Base-by-base conservation (phyloP, 2,113 vertebrate species). In the Rhea pennata region DNA sequence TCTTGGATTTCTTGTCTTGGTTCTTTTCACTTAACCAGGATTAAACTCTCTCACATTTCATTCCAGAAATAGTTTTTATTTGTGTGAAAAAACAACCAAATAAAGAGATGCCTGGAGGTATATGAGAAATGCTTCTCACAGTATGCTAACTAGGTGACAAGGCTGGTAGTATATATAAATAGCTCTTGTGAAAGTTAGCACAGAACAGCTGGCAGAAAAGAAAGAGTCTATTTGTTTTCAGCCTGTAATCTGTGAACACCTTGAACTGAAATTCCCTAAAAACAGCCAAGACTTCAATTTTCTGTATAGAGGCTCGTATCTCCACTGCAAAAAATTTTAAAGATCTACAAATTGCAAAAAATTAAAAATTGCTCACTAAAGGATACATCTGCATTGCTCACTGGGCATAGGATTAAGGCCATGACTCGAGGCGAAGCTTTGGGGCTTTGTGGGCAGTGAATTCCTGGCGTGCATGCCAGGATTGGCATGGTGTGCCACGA, bases 401-500 rank as follows among this genome's bases (percentile, higher is more conserved):
- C 7, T 51, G n/a, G 19, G 64, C 17, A 48, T 19, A 48, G 46
- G 46, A 48, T 19, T 48, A 48, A 48, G 46, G 46, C 46, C 7
- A 48, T 81, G 24, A 10, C 27, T 13, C 36, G 33, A 66, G 33
- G 44, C 4, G 15, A 67, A 1, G 11, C 69, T 29, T 11, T 0
- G 5, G 23, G 27, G 15, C 22, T 24, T 33, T 16, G 31, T 15
- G 12, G 20, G 6, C 44, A 80, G 27, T 10, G n/a, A 50, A 16
- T n/a, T 26, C 46, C 19, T 17, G 29, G 48, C 16, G 19, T 4
- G 16, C n/a, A 20, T n/a, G 48, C 50, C 20, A 39, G 56, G n/a
- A 6, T 13, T 11, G 39, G 61, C 53, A 20, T 0, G 0, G 17
- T n/a, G 19, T 31, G 36, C 19, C 1, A 2, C 12, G 39, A 33